Conservation (phyloP, 2,797 vertebrate genomes). For the Trematomus bernacchii region DNA sequence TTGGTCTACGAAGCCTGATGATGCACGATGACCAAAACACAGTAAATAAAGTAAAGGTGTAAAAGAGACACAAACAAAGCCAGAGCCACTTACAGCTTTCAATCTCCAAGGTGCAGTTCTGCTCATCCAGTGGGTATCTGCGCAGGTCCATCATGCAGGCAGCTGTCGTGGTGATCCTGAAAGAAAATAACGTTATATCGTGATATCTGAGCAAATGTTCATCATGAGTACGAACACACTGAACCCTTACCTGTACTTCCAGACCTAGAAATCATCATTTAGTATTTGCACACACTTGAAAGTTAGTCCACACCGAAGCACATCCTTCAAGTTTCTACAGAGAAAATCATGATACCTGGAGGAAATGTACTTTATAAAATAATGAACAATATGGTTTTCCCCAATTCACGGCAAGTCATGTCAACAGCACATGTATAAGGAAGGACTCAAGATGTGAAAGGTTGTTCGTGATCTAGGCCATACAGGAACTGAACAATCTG, state of each 20-base stretch:
- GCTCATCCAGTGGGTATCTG: constrained; percentile 95
- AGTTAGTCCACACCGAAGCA: not conserved
- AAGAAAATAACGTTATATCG: constrained; percentile 5
- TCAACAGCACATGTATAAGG: constrained; percentile 3
- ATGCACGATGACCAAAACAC: not conserved
- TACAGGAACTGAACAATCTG: constrained; percentile 39
- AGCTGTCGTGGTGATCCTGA: constrained; percentile 94
- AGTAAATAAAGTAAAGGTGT: not conserved
- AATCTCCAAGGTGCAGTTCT: constrained; percentile 97
- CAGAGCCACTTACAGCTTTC: constrained; percentile 92
- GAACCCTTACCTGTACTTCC: not conserved
- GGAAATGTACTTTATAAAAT: constrained; percentile 6
- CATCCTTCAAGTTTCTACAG: constrained; percentile 5
- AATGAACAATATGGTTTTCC: constrained; percentile 5
- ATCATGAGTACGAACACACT: not conserved
- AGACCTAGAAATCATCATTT: not conserved
- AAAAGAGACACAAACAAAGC: not conserved
- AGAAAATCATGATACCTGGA: not conserved
- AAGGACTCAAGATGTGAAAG: no score
- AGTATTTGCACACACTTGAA: not conserved
- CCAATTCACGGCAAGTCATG: constrained; percentile 8
- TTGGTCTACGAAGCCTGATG: not conserved
- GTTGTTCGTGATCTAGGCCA: not conserved
- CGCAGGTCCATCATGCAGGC: constrained; percentile 98
- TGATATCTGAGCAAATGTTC: constrained; percentile 1